A percentile compares a stretch with the other conserved stretches of the same genome.
Conservation (phyloP, 2,113 vertebrate species). For the Oncorhynchus masou region DNA sequence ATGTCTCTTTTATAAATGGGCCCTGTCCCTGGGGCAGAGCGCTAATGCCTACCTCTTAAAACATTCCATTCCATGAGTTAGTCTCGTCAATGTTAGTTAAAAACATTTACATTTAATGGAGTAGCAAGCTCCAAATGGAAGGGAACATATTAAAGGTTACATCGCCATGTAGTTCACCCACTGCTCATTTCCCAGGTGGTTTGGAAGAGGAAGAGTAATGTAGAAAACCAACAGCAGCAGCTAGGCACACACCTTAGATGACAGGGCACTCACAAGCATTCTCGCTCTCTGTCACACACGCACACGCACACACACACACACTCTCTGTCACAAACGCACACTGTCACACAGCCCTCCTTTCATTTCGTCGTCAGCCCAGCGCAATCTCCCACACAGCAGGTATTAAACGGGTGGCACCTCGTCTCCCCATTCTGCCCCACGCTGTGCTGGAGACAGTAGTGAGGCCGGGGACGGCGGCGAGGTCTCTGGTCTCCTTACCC, state of each 20-base stretch:
- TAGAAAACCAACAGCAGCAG: neutral
- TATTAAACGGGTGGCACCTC: neutral
- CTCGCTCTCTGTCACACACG: neutral
- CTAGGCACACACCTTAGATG: neutral
- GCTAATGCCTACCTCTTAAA: constrained; percentile 62
- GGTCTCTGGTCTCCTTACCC: constrained; percentile 71
- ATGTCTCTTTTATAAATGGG: constrained; percentile 23
- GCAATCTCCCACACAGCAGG: neutral
- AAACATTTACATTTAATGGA: constrained; percentile 70
- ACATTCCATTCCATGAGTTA: constrained; percentile 58
- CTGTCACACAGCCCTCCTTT: neutral
- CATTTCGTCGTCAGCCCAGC: neutral
- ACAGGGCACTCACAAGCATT: no score
- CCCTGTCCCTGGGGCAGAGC: constrained; percentile 29
- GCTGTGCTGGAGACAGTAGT: no score
- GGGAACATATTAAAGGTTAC: constrained; percentile 43
- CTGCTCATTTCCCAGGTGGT: constrained; percentile 10
- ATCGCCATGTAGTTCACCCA: constrained; percentile 38
- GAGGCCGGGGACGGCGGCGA: neutral
- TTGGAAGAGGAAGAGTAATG: neutral
- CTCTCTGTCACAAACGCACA: no score
- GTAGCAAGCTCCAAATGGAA: constrained; percentile 57
- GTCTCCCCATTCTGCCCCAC: neutral
- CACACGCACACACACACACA: no score
- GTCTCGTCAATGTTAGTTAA: constrained; percentile 67